Conservation (phyloP, 2,113 vertebrate species). For the Leucoraja erinaceus region DNA sequence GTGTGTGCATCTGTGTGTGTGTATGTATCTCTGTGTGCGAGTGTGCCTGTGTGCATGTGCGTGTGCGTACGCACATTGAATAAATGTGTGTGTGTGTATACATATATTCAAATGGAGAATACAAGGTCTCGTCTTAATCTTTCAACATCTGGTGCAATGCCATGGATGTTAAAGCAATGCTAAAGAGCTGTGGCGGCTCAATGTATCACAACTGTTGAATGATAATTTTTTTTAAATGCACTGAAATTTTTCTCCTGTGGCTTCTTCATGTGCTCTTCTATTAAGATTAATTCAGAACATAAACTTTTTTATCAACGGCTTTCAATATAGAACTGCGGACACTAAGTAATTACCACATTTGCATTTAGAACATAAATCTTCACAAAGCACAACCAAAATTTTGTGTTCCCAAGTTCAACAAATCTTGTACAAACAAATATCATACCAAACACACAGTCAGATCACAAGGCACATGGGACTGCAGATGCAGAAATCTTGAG, state of each 20-base stretch:
- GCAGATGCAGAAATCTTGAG: too few species aligned
- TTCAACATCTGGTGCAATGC: not conserved
- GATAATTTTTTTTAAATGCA: not conserved
- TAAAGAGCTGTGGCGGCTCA: not conserved
- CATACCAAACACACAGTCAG: not conserved
- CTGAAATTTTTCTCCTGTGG: not conserved
- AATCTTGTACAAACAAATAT: not conserved
- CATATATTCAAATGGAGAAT: not conserved
- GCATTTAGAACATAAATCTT: not conserved
- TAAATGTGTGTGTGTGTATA: not conserved
- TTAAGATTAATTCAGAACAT: not conserved
- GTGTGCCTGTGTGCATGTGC: too few species aligned
- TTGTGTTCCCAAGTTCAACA: not conserved
- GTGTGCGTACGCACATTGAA: too few species aligned
- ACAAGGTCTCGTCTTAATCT: not conserved
- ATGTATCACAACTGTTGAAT: not conserved
- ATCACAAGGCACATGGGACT: not conserved
- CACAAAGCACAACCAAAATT: not conserved
- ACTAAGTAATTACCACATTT: not conserved
- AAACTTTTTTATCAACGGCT: not conserved
- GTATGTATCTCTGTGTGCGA: too few species aligned
- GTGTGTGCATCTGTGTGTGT: too few species aligned
- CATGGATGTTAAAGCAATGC: not conserved
- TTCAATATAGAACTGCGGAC: not conserved
- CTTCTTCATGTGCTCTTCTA: not conserved